Conservation (phyloP, 2,888 invertebrate species). For the Macaria liturata region DNA sequence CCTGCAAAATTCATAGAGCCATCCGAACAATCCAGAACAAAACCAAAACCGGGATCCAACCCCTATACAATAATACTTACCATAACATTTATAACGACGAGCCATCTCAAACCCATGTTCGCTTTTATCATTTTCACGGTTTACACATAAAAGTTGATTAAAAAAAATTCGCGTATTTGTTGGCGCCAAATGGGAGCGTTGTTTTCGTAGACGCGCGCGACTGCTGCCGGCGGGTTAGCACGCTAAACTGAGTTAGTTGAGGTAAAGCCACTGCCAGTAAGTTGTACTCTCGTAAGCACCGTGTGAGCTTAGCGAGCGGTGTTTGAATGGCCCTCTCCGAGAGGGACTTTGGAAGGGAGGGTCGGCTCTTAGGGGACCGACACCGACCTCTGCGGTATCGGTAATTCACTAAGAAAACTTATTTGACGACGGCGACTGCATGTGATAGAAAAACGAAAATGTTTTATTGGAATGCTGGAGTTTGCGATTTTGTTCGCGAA, state of each 20-base stretch:
- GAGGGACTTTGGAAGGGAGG: constrained; percentile 81
- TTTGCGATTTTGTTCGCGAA: constrained; percentile 4
- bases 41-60: background rate
- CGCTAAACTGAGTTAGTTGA: constrained; percentile 73
- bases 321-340: constrained; percentile 78
- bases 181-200: constrained; percentile 65
- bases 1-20: background rate
- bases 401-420: constrained; percentile 82
- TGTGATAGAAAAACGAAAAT: constrained; percentile 66
- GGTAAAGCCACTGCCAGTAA: background rate
- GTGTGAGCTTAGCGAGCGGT: constrained; percentile 79
- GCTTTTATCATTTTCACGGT: constrained; percentile 60
- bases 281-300: constrained; percentile 43
- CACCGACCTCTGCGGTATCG: constrained; percentile 65
- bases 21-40: constrained; percentile 2
- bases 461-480: constrained; percentile 41
- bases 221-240: constrained; percentile 70
- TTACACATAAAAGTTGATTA: constrained; percentile 62
- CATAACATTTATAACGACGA: constrained; percentile 61
- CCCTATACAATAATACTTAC: constrained; percentile 52
- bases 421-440: constrained; percentile 70
- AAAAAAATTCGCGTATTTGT: constrained; percentile 14
- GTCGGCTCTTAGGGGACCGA: constrained; percentile 70
- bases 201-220: constrained; percentile 46
- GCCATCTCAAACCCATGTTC: constrained; percentile 59